Evolutionary conservation across 1,140 invertebrate genomes (phyloP), one percentile per base, ranked within the genome.

Genomic region (Hirudo medicinalis): DNA sequence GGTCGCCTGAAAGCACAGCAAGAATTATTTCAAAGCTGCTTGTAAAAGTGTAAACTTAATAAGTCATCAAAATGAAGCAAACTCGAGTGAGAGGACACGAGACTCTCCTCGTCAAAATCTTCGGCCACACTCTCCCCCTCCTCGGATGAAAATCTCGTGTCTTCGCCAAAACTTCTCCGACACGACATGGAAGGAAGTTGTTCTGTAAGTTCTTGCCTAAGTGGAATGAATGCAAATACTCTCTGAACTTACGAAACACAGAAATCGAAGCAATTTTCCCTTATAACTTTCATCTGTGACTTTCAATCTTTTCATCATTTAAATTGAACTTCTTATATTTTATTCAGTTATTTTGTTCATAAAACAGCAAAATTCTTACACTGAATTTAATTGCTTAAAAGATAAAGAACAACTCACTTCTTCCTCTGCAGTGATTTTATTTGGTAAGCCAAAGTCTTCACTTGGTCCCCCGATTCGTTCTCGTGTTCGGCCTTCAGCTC

Each of bases 401-500:
- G 19, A 25, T 13, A 22, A 2, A 63, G 57, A n/a, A 63, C 11
- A 13, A 63, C 67, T 54, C 11, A 72, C 29, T 73, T 66, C 63
- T 17, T 27, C 63, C 20, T 69, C 68, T 54, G 67, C 71, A 53
- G 69, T 69, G 20, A 74, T 69, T 66, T 71, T 69, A 22, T 75
- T 74, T 22, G 73, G 73, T 60, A 78, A 72, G 66, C 77, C 73
- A 49, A 78, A 73, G 67, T 75, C 79, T 19, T 66, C 60, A 22
- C 76, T 71, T 54, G 76, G 53, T 67, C 76, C 76, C 29, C 76
- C 76, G 20, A 78, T 75, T 75, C 11, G 15, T 17, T 49, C 43
- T 49, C 43, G 15, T 49, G 43, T 49, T 49, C 43, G 15, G 43
- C 43, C 43, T 49, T 49, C 43, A 49, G 43, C 13, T 49, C 43